Evolutionary conservation across 2,888 invertebrate species (phyloP), one percentile per base, ranked within the genome.

Genomic region (Marronus borbonicus): DNA sequence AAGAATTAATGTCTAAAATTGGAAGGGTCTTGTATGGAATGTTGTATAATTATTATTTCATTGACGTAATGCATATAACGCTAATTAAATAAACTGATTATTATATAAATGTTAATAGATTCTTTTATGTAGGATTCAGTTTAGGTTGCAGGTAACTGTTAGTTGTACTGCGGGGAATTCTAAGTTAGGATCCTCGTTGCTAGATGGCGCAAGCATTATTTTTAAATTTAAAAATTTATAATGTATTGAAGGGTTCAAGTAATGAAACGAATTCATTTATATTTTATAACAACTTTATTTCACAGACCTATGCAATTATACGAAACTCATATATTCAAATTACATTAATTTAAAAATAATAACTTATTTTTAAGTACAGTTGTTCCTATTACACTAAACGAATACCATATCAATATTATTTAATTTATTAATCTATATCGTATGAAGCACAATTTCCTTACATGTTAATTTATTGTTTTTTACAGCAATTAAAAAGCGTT

Each of bases 241-340:
- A 4, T 7, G 68, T 36, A 68, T 28, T n/a, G 36, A 36, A 7
- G 31, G 36, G 12, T 10, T 39, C 28, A 39, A 36, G 60, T 58
- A 74, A 31, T 17, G n/a, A 60, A 17, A 39, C 12, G 0, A 60
- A 36, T 17, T 14, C 31, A 31, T 0, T 50, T n/a, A 20, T 55
- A 76, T 80, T 79, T 81, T 81, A 79, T 81, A 81, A 81, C 81
- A 81, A 81, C 78, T 81, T 81, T 80, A 80, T 81, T 81, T 80
- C 80, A 76, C 80, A 80, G 78, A 75, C 80, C 81, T 81, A 81
- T 79, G 79, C 80, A 78, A 28, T 80, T 77, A 78, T 78, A 31
- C 7, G 78, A 79, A 80, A 77, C 62, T 68, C 39, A 64, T 10
- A 44, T 12, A 44, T 10, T 44, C 8, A 10, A 74, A 36, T 75